phyloP scores from a whole-genome alignment of 2,888 invertebrate genomes.

The Drosophila cracens region DNA sequence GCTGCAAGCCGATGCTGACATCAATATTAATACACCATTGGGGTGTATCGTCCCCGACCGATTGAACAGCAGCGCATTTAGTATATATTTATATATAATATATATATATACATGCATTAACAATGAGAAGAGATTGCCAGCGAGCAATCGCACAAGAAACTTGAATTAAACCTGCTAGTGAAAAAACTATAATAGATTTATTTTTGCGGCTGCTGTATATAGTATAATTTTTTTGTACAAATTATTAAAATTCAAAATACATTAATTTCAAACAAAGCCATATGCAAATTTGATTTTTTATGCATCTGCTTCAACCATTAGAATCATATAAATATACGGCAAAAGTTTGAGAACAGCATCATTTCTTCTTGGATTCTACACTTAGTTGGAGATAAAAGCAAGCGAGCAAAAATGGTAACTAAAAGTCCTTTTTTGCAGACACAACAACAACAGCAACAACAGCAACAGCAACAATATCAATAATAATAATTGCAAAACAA shows the following conservation, averaged over 20 bases:
- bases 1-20: conserved; percentile 41
- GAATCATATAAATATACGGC: conserved; percentile 81
- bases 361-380: conserved; percentile 78
- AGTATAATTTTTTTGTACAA: conserved; percentile 32
- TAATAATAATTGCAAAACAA: not conserved
- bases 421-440: conserved; percentile 23
- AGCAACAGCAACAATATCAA: not conserved
- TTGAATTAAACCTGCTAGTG: conserved; percentile 72
- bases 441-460: not conserved
- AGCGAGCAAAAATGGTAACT: conserved; percentile 75
- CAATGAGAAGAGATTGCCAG: conserved; percentile 14
- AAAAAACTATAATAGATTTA: conserved; percentile 76
- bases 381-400: conserved; percentile 67
- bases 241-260: conserved; percentile 65
- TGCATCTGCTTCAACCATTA: conserved; percentile 55
- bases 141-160: conserved; percentile 32
- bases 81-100: not conserved
- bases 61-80: conserved; percentile 24
- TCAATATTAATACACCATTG: conserved; percentile 38
- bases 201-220: conserved; percentile 58
- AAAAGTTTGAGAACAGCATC: conserved; percentile 63
- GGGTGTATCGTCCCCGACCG: conserved; percentile 15
- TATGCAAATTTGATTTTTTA: conserved; percentile 71
- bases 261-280: conserved; percentile 72
- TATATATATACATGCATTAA: not conserved